Conservation (phyloP, 92 coral and sea anemone species). For the Phymanthus crucifer region DNA sequence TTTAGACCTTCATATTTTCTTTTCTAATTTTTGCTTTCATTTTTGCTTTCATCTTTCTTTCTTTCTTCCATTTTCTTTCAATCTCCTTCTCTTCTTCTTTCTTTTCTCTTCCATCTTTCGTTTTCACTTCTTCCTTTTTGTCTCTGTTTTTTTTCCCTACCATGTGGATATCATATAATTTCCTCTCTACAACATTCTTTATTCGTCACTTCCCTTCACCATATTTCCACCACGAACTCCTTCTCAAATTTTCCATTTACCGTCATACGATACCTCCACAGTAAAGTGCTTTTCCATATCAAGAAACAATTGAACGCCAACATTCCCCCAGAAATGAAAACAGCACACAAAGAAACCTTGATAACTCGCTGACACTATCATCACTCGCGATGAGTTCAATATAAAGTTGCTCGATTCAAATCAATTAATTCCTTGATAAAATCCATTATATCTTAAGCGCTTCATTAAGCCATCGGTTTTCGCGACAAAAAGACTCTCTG, state of each 20-base stretch:
- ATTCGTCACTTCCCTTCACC: not conserved
- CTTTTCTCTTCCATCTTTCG: too few relatives aligned
- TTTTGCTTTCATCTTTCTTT: too few relatives aligned
- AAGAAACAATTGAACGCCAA: not conserved
- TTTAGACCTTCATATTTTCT: too few relatives aligned
- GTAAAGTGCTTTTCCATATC: not conserved
- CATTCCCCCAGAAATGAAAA: not conserved
- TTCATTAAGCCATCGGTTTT: not conserved
- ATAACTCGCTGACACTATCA: not conserved
- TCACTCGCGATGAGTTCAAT: not conserved
- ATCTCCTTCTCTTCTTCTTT: too few relatives aligned
- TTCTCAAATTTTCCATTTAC: not conserved
- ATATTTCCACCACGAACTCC: not conserved
- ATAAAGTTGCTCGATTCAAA: not conserved
- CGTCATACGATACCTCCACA: not conserved
- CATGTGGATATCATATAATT: too few relatives aligned
- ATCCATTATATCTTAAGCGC: not conserved
- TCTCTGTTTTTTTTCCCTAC: too few relatives aligned
- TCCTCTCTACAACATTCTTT: not conserved
- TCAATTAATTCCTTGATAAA: not conserved
- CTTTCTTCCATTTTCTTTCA: too few relatives aligned
- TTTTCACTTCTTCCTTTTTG: too few relatives aligned
- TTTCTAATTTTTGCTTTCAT: too few relatives aligned
- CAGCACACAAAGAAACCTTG: not conserved
- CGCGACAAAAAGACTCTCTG: slow-evolving; percentile 5